phyloP scores from a whole-genome alignment of 2,888 invertebrate species.

The Bibio marci region DNA sequence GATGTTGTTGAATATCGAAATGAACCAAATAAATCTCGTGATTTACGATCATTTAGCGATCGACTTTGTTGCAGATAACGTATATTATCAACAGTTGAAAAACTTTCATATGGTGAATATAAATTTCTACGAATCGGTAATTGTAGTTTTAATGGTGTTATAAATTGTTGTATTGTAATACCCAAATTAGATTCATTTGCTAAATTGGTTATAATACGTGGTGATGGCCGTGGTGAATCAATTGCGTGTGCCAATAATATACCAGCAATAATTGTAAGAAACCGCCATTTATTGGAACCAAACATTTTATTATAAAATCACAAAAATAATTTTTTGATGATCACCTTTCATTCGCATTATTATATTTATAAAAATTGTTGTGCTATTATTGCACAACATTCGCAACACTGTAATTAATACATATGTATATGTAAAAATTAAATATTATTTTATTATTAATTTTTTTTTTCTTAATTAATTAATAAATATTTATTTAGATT shows the following conservation, averaged over 20 bases:
- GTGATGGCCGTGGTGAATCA: slow-evolving; percentile 14
- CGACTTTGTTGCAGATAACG: slow-evolving; percentile 14
- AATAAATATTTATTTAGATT: too few species aligned
- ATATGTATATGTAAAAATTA: too few species aligned
- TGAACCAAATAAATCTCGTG: slow-evolving; percentile 23
- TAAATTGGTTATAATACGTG: background rate
- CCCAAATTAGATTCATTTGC: slow-evolving; percentile 3
- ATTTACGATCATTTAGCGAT: slow-evolving; percentile 16
- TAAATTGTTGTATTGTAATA: slow-evolving; percentile 6
- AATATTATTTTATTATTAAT: too few species aligned
- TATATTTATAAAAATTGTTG: too few species aligned
- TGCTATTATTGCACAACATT: too few species aligned
- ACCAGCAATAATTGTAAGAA: slow-evolving; percentile 20
- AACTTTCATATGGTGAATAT: slow-evolving; percentile 26
- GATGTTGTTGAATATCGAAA: slow-evolving; percentile 14
- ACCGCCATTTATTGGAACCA: slow-evolving; percentile 24
- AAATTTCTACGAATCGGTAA: slow-evolving; percentile 23
- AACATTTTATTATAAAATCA: slow-evolving; percentile 21
- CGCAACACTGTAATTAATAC: too few species aligned
- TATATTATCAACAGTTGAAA: slow-evolving; percentile 24
- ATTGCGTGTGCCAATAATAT: slow-evolving; percentile 17
- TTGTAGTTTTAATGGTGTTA: background rate
- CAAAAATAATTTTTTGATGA: too few species aligned
- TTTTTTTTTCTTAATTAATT: too few species aligned
- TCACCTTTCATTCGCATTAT: too few species aligned